Evolutionary conservation across 2,888 invertebrate species (phyloP), one percentile per base, ranked within the genome.

Genomic region (Callimorpha dominula): DNA sequence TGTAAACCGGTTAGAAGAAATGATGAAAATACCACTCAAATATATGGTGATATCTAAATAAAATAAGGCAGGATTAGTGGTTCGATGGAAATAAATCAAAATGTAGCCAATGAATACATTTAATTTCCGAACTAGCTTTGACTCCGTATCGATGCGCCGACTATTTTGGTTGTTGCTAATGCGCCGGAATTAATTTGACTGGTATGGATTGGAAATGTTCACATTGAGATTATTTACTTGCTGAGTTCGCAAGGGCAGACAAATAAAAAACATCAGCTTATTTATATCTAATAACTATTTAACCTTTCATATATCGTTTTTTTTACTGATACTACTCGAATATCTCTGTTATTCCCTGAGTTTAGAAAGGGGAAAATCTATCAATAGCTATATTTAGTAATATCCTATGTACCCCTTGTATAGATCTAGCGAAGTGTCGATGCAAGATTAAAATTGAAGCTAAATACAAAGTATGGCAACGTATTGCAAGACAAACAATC

Each of bases 81-180:
- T 78, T 75, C 81, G 78, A 82, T 79, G 72, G 79, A 82, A 84
- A 88, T 89, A 90, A 90, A 91, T 91, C 91, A 91, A 89, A 90
- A 88, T 80, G 88, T 86, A 86, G 77, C 83, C 88, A 86, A 85
- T 90, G 89, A 88, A 90, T 89, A 89, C 89, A 90, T 91, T 92
- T 91, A 89, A 91, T 91, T 90, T 91, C 89, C 90, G 90, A 86
- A 63, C 82, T 80, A 86, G 90, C 87, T 87, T 89, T 88, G 88
- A 87, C 86, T 85, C 79, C 72, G 82, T 83, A 88, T 87, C 86
- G 87, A 88, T 86, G 86, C 74, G 74, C 66, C 72, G 73, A 82
- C 85, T 86, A 88, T 89, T 89, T 89, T 76, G 83, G 88, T 81
- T 78, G 80, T 80, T 86, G 86, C 88, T 89, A 91, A 90, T 87